Evolutionary conservation across 2,888 invertebrate genomes (phyloP), one percentile per base, ranked within the genome.

Genomic region (Apotomis capreana): DNA sequence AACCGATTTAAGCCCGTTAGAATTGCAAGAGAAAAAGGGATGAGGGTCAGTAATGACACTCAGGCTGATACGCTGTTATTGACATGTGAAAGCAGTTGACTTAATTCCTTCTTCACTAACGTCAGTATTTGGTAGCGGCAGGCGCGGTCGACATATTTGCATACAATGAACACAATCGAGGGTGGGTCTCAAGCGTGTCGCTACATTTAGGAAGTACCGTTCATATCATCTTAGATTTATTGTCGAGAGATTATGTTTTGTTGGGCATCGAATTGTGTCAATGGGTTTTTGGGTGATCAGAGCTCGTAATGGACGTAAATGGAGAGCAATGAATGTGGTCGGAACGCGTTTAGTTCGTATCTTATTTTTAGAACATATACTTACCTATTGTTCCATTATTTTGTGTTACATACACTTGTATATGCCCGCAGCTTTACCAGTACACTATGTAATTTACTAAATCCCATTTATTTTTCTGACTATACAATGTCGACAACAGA

Each of bases 161-260:
- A 91, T 91, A 91, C 91, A 91, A 91, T 91, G 89, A 85, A 83
- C 74, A 84, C 86, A 85, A 85, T 84, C 81, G 86, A 87, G 88
- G 90, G 90, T 84, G 87, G 87, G 87, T 79, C 82, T 69, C 79
- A 84, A 85, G 84, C 82, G 82, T 83, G 87, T 86, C 81, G 82
- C 85, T 87, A 88, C 88, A 86, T 88, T 89, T 89, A 84, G 86
- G 89, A 89, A 87, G 90, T 90, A 88, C 89, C 89, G 88, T 87
- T 88, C 78, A 80, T 82, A 80, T 80, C 82, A 82, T 86, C 83
- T 80, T 78, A 81, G 80, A 78, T 83, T 83, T 82, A 83, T 83
- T 81, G 83, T 78, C 77, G 55, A 74, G 78, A 79, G 85, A 82
- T 86, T 81, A 80, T 80, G 60, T 63, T 52, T 62, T 65, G 68